These are phyloP conservation scores for Macrotis lagotis DNA, from an alignment of 2,113 vertebrate species.

Conservation along the genomic window DNA sequence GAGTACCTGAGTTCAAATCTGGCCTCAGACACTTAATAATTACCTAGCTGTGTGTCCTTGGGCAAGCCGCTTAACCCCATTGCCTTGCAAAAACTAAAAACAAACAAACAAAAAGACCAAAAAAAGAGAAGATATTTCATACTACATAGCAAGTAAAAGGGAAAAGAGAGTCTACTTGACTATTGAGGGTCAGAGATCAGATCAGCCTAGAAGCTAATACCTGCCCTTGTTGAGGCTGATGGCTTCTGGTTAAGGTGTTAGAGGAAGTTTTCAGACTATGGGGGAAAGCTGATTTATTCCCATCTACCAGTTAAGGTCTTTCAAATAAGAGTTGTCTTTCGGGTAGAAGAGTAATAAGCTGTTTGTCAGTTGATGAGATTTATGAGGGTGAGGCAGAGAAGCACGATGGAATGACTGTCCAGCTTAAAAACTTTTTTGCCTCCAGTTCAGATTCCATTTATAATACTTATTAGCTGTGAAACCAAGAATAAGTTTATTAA, in stretches of 20 bases:
- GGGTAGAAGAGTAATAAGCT: too few species aligned
- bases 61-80: too few species aligned
- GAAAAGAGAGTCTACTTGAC: neutral
- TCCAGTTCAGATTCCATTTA: neutral
- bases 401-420: neutral
- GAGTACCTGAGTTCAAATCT: too few species aligned
- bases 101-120: too few species aligned
- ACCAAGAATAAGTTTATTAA: neutral
- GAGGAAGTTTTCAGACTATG: neutral
- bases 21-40: too few species aligned
- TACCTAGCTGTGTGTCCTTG: too few species aligned
- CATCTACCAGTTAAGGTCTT: too few species aligned
- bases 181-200: neutral
- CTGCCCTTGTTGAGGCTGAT: neutral
- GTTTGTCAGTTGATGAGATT: neutral
- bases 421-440: neutral
- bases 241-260: neutral
- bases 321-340: neutral
- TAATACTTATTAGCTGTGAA: neutral
- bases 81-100: too few species aligned
- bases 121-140: neutral
- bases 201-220: neutral
- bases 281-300: neutral
- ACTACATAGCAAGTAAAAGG: neutral
- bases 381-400: neutral